These are phyloP conservation scores for Syrrhaptes paradoxus DNA, from an alignment of 2,113 vertebrate species.

Conservation along the genomic window DNA sequence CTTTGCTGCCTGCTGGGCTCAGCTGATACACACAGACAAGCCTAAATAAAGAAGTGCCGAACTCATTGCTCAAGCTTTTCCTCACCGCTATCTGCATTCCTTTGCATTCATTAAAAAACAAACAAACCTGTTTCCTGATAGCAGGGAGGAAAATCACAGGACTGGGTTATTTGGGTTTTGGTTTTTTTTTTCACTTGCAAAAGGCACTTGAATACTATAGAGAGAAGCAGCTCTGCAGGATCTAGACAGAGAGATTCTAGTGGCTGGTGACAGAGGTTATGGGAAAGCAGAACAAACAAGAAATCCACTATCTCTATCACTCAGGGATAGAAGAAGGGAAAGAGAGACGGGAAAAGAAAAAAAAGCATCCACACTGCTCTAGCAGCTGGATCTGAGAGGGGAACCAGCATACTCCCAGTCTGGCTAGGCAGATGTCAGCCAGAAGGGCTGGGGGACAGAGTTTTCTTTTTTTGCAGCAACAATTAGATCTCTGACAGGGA, in stretches of 20 bases:
- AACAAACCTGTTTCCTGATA: conserved; percentile 61
- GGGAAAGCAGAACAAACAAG: conserved; percentile 3
- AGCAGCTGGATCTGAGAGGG: background rate
- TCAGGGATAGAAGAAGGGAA: background rate
- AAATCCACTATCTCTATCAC: background rate
- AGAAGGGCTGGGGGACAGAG: background rate
- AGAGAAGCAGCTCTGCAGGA: background rate
- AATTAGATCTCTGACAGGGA: background rate
- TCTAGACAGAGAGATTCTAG: background rate
- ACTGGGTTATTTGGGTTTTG: background rate
- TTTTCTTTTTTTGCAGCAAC: background rate
- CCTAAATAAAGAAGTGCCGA: conserved; percentile 55
- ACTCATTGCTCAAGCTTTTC: conserved; percentile 48
- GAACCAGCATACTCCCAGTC: background rate
- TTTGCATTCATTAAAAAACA: conserved; percentile 63
- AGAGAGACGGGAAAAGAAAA: background rate
- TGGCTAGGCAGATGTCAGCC: background rate
- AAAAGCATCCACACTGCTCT: background rate
- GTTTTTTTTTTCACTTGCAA: background rate
- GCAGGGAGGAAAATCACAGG: conserved; percentile 43
- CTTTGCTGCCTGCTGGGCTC: conserved; percentile 38
- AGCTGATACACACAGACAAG: conserved; percentile 23
- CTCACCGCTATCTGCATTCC: conserved; percentile 28
- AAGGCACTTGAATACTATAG: background rate
- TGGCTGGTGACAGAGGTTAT: background rate